Conservation (phyloP, 2,797 vertebrate genomes). For the Peromyscus melanophrys region DNA sequence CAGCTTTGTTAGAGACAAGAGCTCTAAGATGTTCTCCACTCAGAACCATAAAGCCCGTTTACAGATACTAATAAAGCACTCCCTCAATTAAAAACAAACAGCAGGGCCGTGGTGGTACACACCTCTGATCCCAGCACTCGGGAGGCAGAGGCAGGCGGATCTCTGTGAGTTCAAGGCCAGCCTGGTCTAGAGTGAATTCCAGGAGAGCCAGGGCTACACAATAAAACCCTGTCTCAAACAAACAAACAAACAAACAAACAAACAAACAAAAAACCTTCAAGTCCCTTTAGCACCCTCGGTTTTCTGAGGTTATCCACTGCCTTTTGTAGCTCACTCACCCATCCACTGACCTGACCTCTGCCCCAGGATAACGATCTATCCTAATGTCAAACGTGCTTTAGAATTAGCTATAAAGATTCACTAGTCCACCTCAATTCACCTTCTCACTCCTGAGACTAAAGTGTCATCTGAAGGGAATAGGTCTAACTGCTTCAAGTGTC, state of each 20-base stretch:
- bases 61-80: not conserved
- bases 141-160: no score
- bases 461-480: not conserved
- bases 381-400: not conserved
- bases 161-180: no score
- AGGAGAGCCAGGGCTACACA: not conserved
- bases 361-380: not conserved
- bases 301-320: not conserved
- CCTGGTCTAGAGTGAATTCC: no score
- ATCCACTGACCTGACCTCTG: not conserved
- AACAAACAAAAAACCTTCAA: not conserved
- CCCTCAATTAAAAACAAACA: not conserved
- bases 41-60: not conserved
- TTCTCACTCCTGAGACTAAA: not conserved
- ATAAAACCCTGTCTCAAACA: not conserved
- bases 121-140: no score
- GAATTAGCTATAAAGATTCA: not conserved
- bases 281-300: not conserved
- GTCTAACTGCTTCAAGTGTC: not conserved
- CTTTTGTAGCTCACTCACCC: not conserved
- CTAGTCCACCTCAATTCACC: not conserved
- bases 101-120: no score
- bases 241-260: not conserved
- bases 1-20: slow-evolving; percentile 36
- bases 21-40: not conserved